phyloP scores from a whole-genome alignment of 1,140 invertebrate species.

The Latrodectus geometricus region DNA sequence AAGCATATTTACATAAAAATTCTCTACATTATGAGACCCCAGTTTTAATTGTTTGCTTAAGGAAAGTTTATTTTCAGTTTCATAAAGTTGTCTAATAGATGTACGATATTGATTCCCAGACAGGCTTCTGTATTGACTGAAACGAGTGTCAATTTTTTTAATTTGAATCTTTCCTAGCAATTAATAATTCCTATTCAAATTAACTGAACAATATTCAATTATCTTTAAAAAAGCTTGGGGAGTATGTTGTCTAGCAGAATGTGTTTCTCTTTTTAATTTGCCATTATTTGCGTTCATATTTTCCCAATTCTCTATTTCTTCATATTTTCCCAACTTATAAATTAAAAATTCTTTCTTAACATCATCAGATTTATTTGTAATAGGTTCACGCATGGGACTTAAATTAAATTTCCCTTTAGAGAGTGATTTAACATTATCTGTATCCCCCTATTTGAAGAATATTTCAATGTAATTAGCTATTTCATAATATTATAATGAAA shows the following conservation, averaged over 20 bases:
- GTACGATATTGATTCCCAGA: background rate
- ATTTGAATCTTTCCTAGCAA: background rate
- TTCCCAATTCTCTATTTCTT: constrained; percentile 1
- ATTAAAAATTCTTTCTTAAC: background rate
- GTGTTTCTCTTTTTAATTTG: background rate
- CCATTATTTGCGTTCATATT: background rate
- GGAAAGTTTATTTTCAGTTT: background rate
- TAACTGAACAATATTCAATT: background rate
- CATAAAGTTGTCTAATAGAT: background rate
- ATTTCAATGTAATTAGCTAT: background rate
- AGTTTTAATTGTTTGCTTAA: background rate
- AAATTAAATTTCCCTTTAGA: background rate
- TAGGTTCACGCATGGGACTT: background rate
- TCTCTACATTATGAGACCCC: too few relatives aligned
- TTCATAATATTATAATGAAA: background rate
- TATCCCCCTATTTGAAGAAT: background rate
- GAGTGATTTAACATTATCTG: background rate
- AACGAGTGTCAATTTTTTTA: background rate
- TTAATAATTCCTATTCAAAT: background rate
- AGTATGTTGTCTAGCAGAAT: background rate
- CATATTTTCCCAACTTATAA: background rate
- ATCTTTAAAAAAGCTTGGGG: background rate
- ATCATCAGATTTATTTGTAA: constrained; percentile 4
- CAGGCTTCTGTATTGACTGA: background rate
- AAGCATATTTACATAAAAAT: too few relatives aligned